Evolutionary conservation across 2,113 vertebrate genomes (phyloP), one percentile per base, ranked within the genome.

Genomic region (Polypterus senegalus): DNA sequence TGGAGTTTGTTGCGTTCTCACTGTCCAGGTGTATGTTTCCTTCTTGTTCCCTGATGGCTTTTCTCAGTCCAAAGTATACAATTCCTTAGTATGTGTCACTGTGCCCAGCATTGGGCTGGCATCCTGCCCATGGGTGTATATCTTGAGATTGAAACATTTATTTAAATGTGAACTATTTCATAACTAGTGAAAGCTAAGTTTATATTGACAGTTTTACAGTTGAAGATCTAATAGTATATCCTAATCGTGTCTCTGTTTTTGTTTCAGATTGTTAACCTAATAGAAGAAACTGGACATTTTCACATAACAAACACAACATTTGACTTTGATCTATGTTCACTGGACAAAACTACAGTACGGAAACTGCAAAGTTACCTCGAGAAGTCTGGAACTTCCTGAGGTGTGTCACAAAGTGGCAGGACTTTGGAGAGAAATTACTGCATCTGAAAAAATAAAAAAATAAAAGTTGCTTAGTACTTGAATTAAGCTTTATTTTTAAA

Each of bases 281-380:
- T 98, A 70, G 95, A 98, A 81, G 93, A 98, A 87, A 98, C 95
- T 10, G 94, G 95, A 85, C 94, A 97, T 77, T 98, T 98, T 82
- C 95, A 98, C 81, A 95, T 98, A 80, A 98, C 94, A 72, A 96
- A 96, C 80, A 98, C 94, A 71, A 98, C 95, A 47, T 98, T 98
- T 90, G 95, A 98, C 87, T 98, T 98, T 85, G 94, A 98, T 79
- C 92, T 98, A 74, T 97, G 93, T 81, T 97, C 95, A 11, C 80
- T 98, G 88, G 94, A 98, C 82, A 92, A 91, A 88, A 92, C 90
- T 54, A 97, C 94, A 58, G 93, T 98, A 5, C 89, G 94, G 69
- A 98, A 98, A 77, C 88, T 98, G 66, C 94, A 97, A 85, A 97
- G 93, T 83, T 98, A 97, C 68, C 83, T 98, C 82, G 94, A 94